These are phyloP conservation scores for Nycticorax nycticorax DNA, from an alignment of 2,113 vertebrate species.

Conservation along the genomic window DNA sequence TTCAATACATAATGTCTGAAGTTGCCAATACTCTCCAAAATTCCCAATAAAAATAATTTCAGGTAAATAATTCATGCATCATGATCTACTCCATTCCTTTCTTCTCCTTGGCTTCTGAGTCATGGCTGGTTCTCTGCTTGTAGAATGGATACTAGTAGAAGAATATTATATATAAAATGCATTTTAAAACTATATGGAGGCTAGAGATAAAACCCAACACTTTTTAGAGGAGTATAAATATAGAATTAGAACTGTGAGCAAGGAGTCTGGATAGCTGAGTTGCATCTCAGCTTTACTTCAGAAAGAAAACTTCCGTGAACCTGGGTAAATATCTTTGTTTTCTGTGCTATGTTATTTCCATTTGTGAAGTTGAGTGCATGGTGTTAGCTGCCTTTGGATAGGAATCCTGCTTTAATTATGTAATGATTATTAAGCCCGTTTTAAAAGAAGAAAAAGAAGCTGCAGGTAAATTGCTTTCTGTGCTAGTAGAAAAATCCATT, in stretches of 20 bases:
- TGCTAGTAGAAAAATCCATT: background rate
- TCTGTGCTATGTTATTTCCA: background rate
- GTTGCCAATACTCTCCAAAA: constrained; percentile 23
- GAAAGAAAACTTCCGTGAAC: background rate
- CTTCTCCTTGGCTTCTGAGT: constrained; percentile 25
- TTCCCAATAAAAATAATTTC: constrained; percentile 10
- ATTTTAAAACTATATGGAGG: background rate
- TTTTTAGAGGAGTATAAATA: background rate
- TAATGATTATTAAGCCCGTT: background rate
- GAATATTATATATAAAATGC: background rate
- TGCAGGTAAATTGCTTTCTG: background rate
- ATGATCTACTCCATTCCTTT: constrained; percentile 20
- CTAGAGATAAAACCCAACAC: background rate
- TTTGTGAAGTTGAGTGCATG: background rate
- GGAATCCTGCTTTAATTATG: background rate
- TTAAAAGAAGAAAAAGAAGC: background rate
- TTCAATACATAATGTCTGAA: constrained; percentile 15
- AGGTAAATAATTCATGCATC: constrained; percentile 2
- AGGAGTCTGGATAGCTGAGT: background rate
- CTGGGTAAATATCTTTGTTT: background rate
- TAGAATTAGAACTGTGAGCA: background rate
- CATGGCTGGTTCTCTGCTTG: background rate
- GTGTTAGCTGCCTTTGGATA: background rate
- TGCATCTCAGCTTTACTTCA: background rate
- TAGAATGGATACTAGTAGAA: background rate